phyloP scores from a whole-genome alignment of 2,888 invertebrate genomes.

The Antitype chi region DNA sequence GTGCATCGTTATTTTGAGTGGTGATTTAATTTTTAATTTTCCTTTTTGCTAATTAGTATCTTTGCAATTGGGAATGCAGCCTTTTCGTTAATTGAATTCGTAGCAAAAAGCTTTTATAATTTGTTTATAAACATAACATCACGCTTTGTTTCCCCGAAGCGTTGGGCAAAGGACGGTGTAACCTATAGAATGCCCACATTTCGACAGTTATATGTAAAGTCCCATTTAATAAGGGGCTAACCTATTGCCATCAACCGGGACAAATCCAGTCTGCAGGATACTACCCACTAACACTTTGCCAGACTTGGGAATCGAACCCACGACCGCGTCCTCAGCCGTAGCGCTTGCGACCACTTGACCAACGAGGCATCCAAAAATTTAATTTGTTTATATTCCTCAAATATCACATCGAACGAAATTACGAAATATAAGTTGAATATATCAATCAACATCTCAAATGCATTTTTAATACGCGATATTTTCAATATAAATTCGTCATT shows the following conservation, averaged over 20 bases:
- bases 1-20: constrained; percentile 64
- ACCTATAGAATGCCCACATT: no score
- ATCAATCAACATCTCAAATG: constrained; percentile 36
- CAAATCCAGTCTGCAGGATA: no score
- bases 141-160: no score
- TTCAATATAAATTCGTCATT: constrained; percentile 57
- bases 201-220: no score
- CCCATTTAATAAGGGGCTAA: no score
- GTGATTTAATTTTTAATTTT: constrained; percentile 57
- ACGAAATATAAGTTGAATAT: constrained; percentile 5
- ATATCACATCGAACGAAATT: not conserved
- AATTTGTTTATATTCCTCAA: constrained; percentile 7
- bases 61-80: constrained; percentile 52
- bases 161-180: no score
- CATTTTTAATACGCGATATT: constrained; percentile 39
- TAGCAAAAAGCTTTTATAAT: constrained; percentile 27
- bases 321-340: no score
- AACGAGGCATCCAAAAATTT: not conserved
- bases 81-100: constrained; percentile 29
- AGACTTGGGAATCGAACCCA: no score
- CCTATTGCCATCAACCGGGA: no score
- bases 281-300: no score
- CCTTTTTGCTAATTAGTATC: constrained; percentile 56
- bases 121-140: not conserved
- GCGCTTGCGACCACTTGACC: no score